Conservation (phyloP, 2,888 invertebrate species). For the Julus scandinavius region DNA sequence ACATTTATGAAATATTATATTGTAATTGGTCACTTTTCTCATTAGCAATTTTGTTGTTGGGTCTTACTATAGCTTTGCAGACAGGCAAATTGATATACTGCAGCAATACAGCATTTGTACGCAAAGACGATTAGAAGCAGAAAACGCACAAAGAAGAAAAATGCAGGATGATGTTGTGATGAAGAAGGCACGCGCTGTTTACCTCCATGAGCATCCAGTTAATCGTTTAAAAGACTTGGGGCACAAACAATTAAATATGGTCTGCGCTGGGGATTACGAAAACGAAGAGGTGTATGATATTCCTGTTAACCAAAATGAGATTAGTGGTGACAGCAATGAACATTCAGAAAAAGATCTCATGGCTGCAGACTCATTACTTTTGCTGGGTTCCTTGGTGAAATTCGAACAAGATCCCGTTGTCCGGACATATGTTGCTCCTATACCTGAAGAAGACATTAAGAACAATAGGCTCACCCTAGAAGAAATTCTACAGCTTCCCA, state of each 20-base stretch:
- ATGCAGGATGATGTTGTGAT: too few species aligned
- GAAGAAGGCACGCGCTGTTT: not conserved
- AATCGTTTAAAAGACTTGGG: conserved; percentile 55
- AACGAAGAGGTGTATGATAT: too few species aligned
- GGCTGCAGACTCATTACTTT: not conserved
- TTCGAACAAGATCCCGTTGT: not conserved
- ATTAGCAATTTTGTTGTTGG: too few species aligned
- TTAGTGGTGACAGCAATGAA: too few species aligned
- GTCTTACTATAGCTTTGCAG: too few species aligned
- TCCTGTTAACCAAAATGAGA: too few species aligned
- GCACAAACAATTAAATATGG: conserved; percentile 30
- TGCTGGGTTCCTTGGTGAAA: not conserved
- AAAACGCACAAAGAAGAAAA: too few species aligned
- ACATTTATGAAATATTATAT: too few species aligned
- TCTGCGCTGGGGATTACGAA: not conserved
- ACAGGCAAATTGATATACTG: too few species aligned
- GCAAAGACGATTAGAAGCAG: too few species aligned
- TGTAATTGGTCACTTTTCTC: too few species aligned
- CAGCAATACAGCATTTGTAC: too few species aligned
- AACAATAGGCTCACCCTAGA: conserved; percentile 47
- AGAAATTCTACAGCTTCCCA: conserved; percentile 51
- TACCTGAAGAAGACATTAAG: conserved; percentile 53
- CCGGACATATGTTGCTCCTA: not conserved
- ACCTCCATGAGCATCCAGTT: conserved; percentile 53
- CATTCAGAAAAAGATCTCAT: not conserved